Percentiles rank a stretch among this genome's conserved stretches.
Evolutionary conservation across 2,888 invertebrate species (phyloP).

Genomic region (Bedellia somnulentella): DNA sequence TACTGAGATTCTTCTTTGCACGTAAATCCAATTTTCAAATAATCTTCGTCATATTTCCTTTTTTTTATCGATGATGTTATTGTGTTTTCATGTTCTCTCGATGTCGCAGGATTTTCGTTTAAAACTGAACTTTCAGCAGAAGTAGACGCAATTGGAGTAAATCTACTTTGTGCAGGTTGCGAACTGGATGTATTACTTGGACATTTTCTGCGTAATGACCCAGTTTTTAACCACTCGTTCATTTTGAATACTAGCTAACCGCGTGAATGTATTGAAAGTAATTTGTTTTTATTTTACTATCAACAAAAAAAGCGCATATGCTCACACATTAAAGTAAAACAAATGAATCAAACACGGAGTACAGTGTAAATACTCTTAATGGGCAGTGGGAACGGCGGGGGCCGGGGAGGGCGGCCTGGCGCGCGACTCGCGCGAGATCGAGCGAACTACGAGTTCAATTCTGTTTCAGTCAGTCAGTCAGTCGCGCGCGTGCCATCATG

Average conservation of each 20-base stretch:
- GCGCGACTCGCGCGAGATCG: too few species aligned
- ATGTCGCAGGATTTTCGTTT: slow-evolving; percentile 4
- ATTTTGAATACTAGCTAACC: slow-evolving; percentile 3
- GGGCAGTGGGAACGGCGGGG: too few species aligned
- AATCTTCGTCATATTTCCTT: slow-evolving; percentile 6
- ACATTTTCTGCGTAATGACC: slow-evolving; percentile 5
- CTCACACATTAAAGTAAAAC: too few species aligned
- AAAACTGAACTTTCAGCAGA: slow-evolving; percentile 5
- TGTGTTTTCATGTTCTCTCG: slow-evolving; percentile 3
- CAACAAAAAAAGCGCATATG: too few species aligned
- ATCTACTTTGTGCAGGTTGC: slow-evolving; percentile 4
- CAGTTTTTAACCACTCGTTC: slow-evolving; percentile 4
- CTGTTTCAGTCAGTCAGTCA: too few species aligned
- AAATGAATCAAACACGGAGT: too few species aligned
- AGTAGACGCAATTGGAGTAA: background rate
- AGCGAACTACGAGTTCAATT: too few species aligned
- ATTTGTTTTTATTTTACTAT: too few species aligned
- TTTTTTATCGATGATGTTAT: slow-evolving; percentile 5
- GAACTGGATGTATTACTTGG: slow-evolving; percentile 2
- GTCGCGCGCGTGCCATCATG: too few species aligned
- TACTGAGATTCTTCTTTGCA: slow-evolving; percentile 4
- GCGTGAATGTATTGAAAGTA: too few species aligned
- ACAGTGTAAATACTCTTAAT: too few species aligned
- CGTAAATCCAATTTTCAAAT: slow-evolving; percentile 3
- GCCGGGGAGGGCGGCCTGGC: too few species aligned